Percentiles rank a stretch among this genome's conserved stretches.
phyloP scores from a whole-genome alignment of 2,113 vertebrate genomes.

The Meriones unguiculatus region DNA sequence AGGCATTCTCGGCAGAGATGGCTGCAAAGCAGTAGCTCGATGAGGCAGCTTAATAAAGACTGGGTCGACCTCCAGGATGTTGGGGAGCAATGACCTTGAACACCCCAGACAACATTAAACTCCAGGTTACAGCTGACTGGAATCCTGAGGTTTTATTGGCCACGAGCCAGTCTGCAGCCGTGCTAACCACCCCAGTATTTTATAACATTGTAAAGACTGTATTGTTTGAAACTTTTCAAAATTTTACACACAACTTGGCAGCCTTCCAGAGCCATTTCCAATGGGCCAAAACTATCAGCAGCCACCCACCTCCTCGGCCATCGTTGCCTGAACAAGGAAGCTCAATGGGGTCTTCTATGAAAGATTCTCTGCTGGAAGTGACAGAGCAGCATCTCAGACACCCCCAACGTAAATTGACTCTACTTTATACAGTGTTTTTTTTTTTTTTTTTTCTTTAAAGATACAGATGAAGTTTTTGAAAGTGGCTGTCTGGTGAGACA shows the following conservation, averaged over 20 bases:
- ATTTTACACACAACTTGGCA: constrained; percentile 86
- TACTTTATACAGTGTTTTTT: constrained; percentile 65
- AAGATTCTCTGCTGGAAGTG: constrained; percentile 78
- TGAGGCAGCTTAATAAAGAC: not conserved
- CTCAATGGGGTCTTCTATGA: constrained; percentile 70
- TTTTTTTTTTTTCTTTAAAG: constrained; percentile 23
- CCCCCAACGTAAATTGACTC: constrained; percentile 69
- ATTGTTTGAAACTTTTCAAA: constrained; percentile 89
- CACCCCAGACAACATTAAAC: constrained; percentile 82
- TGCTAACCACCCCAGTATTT: constrained; percentile 85
- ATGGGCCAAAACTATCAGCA: constrained; percentile 91
- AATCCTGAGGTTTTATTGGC: constrained; percentile 87
- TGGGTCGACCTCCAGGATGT: constrained; percentile 59
- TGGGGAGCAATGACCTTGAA: constrained; percentile 78
- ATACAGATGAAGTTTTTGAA: constrained; percentile 19
- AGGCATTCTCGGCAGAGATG: not conserved
- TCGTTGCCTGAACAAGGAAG: constrained; percentile 84
- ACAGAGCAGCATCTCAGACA: constrained; percentile 65
- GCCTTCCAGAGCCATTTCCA: constrained; percentile 85
- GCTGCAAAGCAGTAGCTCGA: not conserved
- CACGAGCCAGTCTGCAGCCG: constrained; percentile 79
- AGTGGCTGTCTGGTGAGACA: not conserved
- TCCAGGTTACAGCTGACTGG: constrained; percentile 86
- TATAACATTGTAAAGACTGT: constrained; percentile 88
- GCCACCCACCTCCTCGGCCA: constrained; percentile 88